Base-by-base conservation (phyloP, 2,888 invertebrate genomes). In the Melitaea athalia region DNA sequence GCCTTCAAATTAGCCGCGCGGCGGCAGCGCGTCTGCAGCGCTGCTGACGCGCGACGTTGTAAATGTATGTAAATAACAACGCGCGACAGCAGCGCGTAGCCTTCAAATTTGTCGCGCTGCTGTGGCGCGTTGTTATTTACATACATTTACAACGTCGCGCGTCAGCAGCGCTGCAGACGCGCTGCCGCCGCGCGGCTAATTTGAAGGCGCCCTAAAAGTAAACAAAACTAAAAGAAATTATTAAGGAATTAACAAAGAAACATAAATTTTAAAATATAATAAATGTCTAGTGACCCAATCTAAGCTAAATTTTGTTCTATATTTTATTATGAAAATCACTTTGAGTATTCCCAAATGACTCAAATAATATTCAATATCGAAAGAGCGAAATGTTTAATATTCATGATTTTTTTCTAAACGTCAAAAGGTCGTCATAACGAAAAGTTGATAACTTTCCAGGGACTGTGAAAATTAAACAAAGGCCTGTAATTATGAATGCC, bases 401-500 rank as follows among this genome's bases (percentile, higher is more conserved):
- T 57, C 57, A 57, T 42, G 24, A n/a, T 50, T 64, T 63, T 70
- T 68, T 63, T 59, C 49, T 42, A 63, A 71, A 68, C 55, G 55
- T 59, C 66, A 69, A 67, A 68, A 67, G 64, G 67, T 67, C 52
- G 55, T 64, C 64, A 65, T 67, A 60, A 64, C 57, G 53, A 12
- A 64, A 71, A 71, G 71, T 69, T 72, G 71, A 72, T 72, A 74
- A 72, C 60, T 71, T 71, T 65, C 62, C 62, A 63, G 67, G 70
- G 67, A 68, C 64, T 62, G 61, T 50, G 63, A 61, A 71, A 72
- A 74, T 72, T 71, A 72, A 70, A 75, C 74, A 74, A 75, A 71
- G 74, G 71, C 57, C 67, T 52, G 70, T 74, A 72, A 75, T 75
- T 75, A 72, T 72, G 70, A 69, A 74, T 69, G 74, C 70, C 74